A percentile compares a stretch with the other conserved stretches of the same genome.
phyloP scores from a whole-genome alignment of 2,113 vertebrate genomes.

The Micromys minutus region DNA sequence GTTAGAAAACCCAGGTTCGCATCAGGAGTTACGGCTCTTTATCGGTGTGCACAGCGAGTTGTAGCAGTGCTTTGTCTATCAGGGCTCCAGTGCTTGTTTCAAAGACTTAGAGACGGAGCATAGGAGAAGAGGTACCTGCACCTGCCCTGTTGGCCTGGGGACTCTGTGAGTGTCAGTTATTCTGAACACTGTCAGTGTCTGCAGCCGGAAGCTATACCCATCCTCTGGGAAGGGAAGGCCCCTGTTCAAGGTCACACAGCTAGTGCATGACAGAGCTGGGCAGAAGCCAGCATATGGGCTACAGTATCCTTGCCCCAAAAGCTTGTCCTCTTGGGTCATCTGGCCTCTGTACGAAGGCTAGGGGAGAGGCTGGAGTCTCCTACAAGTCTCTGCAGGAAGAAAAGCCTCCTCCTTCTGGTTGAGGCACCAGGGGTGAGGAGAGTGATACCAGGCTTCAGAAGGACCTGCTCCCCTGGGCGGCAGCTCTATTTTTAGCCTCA shows the following conservation, averaged over 20 bases:
- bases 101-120: background rate
- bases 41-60: background rate
- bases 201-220: background rate
- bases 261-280: background rate
- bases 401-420: background rate
- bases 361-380: background rate
- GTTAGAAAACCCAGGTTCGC: background rate
- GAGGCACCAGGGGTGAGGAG: background rate
- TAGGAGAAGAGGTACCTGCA: background rate
- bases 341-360: background rate
- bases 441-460: conserved; percentile 39
- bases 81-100: background rate
- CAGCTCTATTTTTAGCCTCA: conserved; percentile 73
- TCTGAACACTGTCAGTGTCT: background rate
- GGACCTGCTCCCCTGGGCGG: conserved; percentile 51
- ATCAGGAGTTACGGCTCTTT: background rate
- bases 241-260: conserved; percentile 30
- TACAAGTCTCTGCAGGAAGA: background rate
- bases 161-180: background rate
- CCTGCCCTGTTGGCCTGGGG: background rate
- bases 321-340: background rate
- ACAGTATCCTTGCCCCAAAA: background rate
- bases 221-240: background rate
- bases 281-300: background rate
- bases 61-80: background rate